These are phyloP conservation scores for Drosophila oshimai DNA, from an alignment of 1,140 invertebrate genomes.

Conservation along the genomic window DNA sequence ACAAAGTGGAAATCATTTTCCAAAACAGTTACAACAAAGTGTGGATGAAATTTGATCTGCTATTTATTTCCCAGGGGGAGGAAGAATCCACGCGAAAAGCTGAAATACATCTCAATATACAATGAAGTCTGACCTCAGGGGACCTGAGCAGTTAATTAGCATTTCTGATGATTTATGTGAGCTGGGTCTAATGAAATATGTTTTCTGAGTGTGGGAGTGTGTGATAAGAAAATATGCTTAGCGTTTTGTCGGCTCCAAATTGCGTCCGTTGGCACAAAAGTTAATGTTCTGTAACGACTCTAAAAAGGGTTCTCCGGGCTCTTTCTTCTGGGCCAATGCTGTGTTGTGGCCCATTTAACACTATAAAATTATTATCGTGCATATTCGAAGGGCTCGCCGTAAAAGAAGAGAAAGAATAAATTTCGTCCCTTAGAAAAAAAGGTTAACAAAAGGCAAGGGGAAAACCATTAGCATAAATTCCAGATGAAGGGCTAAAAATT, in stretches of 20 bases:
- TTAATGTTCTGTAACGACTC: slow-evolving; percentile 72
- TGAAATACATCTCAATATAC: slow-evolving; percentile 14
- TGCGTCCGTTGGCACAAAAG: slow-evolving; percentile 58
- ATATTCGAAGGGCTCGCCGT: slow-evolving; percentile 47
- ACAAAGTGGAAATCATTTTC: slow-evolving; percentile 34
- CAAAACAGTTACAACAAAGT: not conserved
- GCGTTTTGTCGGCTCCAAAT: slow-evolving; percentile 44
- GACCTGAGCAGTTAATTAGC: slow-evolving; percentile 61
- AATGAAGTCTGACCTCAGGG: slow-evolving; percentile 1
- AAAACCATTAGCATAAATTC: slow-evolving; percentile 68
- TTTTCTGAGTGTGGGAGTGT: slow-evolving; percentile 21
- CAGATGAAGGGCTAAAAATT: not conserved
- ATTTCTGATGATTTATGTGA: slow-evolving; percentile 69
- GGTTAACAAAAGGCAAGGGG: not conserved
- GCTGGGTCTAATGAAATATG: slow-evolving; percentile 56
- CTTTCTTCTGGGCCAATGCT: slow-evolving; percentile 11
- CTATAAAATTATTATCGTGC: slow-evolving; percentile 77
- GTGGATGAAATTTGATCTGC: not conserved
- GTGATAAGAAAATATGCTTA: slow-evolving; percentile 76
- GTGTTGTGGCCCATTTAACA: slow-evolving; percentile 65
- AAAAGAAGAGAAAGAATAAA: slow-evolving; percentile 31
- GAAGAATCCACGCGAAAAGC: not conserved
- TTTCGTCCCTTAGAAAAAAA: slow-evolving; percentile 9
- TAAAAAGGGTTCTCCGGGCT: slow-evolving; percentile 51
- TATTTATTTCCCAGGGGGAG: not conserved